These are phyloP conservation scores for Blera fallax DNA, from an alignment of 2,888 invertebrate species.

Conservation along the genomic window DNA sequence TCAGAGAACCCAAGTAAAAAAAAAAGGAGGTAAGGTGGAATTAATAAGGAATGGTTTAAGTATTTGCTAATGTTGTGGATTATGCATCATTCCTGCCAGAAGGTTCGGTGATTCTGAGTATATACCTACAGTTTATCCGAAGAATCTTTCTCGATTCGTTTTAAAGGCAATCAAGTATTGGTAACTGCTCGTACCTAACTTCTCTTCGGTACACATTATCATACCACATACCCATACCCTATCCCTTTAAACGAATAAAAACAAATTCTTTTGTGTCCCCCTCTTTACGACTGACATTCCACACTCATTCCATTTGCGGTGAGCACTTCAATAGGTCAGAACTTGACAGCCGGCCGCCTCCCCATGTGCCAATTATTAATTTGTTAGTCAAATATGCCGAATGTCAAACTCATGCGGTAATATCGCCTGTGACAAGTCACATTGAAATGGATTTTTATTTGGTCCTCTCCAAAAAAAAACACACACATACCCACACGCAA, in stretches of 20 bases:
- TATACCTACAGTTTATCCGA: too few relatives aligned
- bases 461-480: background rate
- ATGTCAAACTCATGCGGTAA: conserved; percentile 25
- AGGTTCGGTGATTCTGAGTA: too few relatives aligned
- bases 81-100: too few relatives aligned
- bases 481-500: background rate
- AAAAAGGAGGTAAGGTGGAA: too few relatives aligned
- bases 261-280: conserved; percentile 16
- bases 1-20: too few relatives aligned
- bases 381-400: conserved; percentile 40
- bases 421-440: conserved; percentile 19
- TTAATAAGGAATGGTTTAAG: too few relatives aligned
- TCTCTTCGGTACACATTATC: background rate
- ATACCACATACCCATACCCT: background rate
- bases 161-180: too few relatives aligned
- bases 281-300: conserved; percentile 15
- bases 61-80: too few relatives aligned
- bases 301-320: conserved; percentile 30
- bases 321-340: conserved; percentile 40
- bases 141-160: too few relatives aligned
- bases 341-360: conserved; percentile 15
- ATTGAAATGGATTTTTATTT: conserved; percentile 34
- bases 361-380: conserved; percentile 24
- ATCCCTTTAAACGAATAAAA: background rate
- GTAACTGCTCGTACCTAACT: background rate